Evolutionary conservation across 2,888 invertebrate genomes (phyloP), one percentile per base, ranked within the genome.

Genomic region (Malthinus seriepunctatus): DNA sequence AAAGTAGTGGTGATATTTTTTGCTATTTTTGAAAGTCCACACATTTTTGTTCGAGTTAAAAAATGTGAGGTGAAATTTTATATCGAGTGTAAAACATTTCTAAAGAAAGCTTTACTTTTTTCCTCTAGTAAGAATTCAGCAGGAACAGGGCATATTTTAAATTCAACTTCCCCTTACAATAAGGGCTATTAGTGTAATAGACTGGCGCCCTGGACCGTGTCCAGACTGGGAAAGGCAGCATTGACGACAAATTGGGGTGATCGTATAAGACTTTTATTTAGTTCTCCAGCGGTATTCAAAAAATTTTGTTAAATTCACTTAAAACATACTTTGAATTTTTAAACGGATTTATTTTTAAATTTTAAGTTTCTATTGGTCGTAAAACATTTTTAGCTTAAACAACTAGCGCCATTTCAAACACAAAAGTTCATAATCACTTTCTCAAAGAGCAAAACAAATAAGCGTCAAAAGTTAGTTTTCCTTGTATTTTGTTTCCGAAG

Each of bases 171-270:
- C 73, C 73, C 75, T 71, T 73, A 76, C 77, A 76, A 76, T 76
- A 75, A 71, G 76, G 39, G 70, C 78, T 77, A 78, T 78, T 78
- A 78, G 78, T 73, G 74, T 78, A 78, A 78, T 78, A 76, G 78
- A 73, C 74, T 72, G 71, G 71, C 73, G 70, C 71, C 71, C 68
- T 75, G 76, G 77, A 77, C 78, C 78, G 75, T 76, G 78, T 77
- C 78, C 78, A 77, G 75, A 76, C 74, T 76, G 71, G 75, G 71
- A 72, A 77, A 77, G 69, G 73, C 74, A 68, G 68, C 71, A 73
- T 75, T 74, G 74, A 74, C 75, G 77, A 78, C 78, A 78, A 78
- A 78, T 78, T 78, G 77, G 77, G 77, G 77, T 77, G 76, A 77
- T 76, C 76, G 75, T 67, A 67, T 67, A 73, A 74, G 74, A 75